Evolutionary conservation across 2,888 invertebrate genomes (phyloP).

Genomic region (Aspidiotus destructor): DNA sequence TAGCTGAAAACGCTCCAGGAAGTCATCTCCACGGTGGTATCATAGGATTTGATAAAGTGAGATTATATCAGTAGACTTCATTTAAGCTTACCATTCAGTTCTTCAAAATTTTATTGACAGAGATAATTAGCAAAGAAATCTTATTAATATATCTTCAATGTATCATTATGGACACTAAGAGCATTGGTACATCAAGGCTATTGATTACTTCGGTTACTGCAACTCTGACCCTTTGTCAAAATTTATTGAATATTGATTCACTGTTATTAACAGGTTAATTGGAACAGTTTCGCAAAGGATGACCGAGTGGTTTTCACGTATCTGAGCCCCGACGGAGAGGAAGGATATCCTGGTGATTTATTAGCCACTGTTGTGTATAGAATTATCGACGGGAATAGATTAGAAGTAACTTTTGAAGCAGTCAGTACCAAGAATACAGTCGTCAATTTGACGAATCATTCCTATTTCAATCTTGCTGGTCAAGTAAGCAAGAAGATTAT

Average conservation of each 20-base stretch:
- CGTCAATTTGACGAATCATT: constrained; percentile 53
- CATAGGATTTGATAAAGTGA: constrained; percentile 68
- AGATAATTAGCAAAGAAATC: too few species aligned
- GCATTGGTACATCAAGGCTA: too few species aligned
- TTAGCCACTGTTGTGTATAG: constrained; percentile 46
- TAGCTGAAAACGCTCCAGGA: constrained; percentile 60
- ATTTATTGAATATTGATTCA: too few species aligned
- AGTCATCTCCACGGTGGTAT: constrained; percentile 69
- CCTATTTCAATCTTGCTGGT: constrained; percentile 54
- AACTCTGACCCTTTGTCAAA: too few species aligned
- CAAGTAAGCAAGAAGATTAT: constrained; percentile 43
- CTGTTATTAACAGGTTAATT: constrained; percentile 42
- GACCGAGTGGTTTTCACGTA: constrained; percentile 45
- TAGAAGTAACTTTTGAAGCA: constrained; percentile 48
- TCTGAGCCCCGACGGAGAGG: constrained; percentile 49
- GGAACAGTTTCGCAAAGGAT: constrained; percentile 45
- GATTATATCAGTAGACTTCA: constrained; percentile 19
- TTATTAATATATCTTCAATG: too few species aligned
- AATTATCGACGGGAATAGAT: constrained; percentile 46
- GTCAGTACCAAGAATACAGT: constrained; percentile 48
- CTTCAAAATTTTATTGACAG: too few species aligned
- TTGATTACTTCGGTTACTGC: too few species aligned
- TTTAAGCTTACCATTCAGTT: too few species aligned
- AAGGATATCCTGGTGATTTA: constrained; percentile 53
- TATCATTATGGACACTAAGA: too few species aligned